Evolutionary conservation across 1,140 invertebrate genomes (phyloP).

Genomic region (Vollenhovia emeryi): DNA sequence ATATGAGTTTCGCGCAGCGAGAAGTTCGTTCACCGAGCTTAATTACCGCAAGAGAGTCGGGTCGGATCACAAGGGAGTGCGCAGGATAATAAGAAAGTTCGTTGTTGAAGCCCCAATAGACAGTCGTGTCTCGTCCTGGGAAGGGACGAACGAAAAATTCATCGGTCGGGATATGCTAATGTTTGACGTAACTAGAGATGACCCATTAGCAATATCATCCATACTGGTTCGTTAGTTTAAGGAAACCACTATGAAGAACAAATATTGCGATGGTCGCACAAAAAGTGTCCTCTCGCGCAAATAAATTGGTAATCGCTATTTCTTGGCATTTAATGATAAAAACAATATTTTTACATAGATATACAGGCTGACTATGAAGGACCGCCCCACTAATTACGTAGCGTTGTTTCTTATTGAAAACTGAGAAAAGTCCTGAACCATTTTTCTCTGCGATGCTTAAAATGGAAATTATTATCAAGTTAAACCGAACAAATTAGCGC

Average conservation of each 20-base stretch:
- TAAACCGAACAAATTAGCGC: too few species aligned
- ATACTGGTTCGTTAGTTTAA: slow-evolving; percentile 68
- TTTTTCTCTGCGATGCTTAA: too few species aligned
- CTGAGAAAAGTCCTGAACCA: too few species aligned
- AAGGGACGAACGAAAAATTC: slow-evolving; percentile 43
- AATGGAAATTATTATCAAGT: too few species aligned
- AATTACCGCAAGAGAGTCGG: slow-evolving; percentile 40
- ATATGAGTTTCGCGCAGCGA: slow-evolving; percentile 9
- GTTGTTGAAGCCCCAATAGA: slow-evolving; percentile 25
- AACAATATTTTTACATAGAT: background rate
- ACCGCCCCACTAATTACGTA: too few species aligned
- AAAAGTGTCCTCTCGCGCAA: background rate
- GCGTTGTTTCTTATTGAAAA: too few species aligned
- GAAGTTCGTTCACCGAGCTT: slow-evolving; percentile 34
- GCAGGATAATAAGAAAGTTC: slow-evolving; percentile 50
- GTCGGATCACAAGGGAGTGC: slow-evolving; percentile 27
- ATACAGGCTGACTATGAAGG: too few species aligned
- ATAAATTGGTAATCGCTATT: background rate
- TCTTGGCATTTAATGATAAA: background rate
- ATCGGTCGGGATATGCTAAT: slow-evolving; percentile 65
- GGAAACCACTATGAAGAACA: slow-evolving; percentile 30
- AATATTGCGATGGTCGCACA: slow-evolving; percentile 16
- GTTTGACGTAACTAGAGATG: slow-evolving; percentile 49
- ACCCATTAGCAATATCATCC: slow-evolving; percentile 37
- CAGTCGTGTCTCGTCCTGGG: slow-evolving; percentile 9